Evolutionary conservation across 2,888 invertebrate genomes (phyloP).

Genomic region (Mamestra brassicae): DNA sequence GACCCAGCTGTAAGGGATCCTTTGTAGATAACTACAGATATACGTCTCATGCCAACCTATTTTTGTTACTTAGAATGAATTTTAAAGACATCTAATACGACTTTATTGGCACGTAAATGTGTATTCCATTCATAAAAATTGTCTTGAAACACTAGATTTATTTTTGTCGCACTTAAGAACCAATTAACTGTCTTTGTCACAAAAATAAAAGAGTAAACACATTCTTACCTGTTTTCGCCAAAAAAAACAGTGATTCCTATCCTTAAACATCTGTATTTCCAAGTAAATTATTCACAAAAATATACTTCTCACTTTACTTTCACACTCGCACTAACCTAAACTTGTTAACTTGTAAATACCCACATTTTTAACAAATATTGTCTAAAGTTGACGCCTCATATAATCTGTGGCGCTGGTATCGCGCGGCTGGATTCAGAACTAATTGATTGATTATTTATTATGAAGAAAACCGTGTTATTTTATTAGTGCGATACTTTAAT

Average conservation of each 20-base stretch:
- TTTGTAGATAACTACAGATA: neutral
- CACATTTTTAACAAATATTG: constrained; percentile 52
- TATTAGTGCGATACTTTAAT: neutral
- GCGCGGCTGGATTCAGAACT: constrained; percentile 59
- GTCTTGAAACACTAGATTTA: too few species aligned
- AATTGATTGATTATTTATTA: constrained; percentile 62
- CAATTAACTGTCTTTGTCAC: neutral
- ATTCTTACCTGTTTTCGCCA: constrained; percentile 35
- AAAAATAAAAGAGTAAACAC: neutral
- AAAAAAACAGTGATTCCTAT: constrained; percentile 2
- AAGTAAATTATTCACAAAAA: constrained; percentile 53
- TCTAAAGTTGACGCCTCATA: constrained; percentile 23
- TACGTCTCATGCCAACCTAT: neutral
- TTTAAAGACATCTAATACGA: too few species aligned
- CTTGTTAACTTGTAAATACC: constrained; percentile 55
- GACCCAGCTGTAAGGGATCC: constrained; percentile 6
- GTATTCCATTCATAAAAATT: neutral
- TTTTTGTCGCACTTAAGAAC: neutral
- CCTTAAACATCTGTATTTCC: constrained; percentile 22
- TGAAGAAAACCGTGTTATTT: neutral
- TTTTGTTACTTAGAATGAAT: neutral
- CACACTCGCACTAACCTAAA: constrained; percentile 9
- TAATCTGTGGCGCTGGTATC: constrained; percentile 61
- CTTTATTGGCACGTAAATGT: too few species aligned
- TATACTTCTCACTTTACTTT: constrained; percentile 35